These are phyloP conservation scores for Neodiprion fabricii DNA, from an alignment of 1,140 invertebrate genomes.

Conservation along the genomic window DNA sequence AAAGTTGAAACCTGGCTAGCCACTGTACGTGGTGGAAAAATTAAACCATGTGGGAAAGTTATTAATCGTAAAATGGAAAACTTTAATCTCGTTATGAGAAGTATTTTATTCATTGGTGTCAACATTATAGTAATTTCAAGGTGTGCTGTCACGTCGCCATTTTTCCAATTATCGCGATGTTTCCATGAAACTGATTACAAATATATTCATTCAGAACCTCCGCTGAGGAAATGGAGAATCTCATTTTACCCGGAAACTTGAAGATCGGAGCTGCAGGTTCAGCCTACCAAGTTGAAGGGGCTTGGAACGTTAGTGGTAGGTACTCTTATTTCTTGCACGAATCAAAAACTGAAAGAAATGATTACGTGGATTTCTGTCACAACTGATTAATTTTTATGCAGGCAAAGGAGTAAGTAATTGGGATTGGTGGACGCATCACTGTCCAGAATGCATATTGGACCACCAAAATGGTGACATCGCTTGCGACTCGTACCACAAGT, in stretches of 20 bases:
- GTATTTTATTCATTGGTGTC: no score
- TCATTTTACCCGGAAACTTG: slow-evolving; percentile 47
- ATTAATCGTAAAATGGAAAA: no score
- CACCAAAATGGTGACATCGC: slow-evolving; percentile 64
- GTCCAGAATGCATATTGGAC: slow-evolving; percentile 45
- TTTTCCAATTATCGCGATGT: no score
- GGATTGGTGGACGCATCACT: slow-evolving; percentile 39
- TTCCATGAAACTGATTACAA: background rate
- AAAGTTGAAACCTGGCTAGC: no score
- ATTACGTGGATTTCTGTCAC: background rate
- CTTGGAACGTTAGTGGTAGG: slow-evolving; percentile 44
- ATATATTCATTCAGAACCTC: background rate
- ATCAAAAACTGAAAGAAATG: background rate
- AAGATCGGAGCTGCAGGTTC: slow-evolving; percentile 52
- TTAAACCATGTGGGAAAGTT: no score
- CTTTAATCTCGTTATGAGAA: no score
- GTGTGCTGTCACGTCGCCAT: no score
- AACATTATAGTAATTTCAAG: no score
- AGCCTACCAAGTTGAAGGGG: slow-evolving; percentile 59
- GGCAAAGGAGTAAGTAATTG: slow-evolving; percentile 51
- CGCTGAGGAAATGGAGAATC: background rate
- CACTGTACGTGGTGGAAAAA: no score
- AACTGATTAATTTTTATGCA: slow-evolving; percentile 21
- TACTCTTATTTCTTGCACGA: no score
- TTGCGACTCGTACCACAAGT: slow-evolving; percentile 72